These are phyloP conservation scores for Odontocolon sp. DNA, from an alignment of 2,888 invertebrate genomes.

Conservation along the genomic window DNA sequence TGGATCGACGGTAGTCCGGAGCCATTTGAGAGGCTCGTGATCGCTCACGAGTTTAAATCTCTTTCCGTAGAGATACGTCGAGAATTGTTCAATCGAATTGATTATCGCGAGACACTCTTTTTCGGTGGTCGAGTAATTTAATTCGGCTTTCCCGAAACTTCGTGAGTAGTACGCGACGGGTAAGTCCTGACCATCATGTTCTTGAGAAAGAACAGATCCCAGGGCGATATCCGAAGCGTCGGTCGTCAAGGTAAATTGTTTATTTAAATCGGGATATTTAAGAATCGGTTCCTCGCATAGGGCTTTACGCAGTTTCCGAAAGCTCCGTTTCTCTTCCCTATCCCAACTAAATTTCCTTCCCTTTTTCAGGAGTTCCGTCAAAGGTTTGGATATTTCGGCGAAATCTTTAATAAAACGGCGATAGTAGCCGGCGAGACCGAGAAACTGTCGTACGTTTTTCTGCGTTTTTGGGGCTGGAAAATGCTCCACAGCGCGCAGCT, in stretches of 20 bases:
- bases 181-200: slow-evolving; percentile 63
- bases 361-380: slow-evolving; percentile 21
- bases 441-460: slow-evolving; percentile 36
- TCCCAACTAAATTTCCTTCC: slow-evolving; percentile 58
- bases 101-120: slow-evolving; percentile 45
- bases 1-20: slow-evolving; percentile 3
- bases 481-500: slow-evolving; percentile 14
- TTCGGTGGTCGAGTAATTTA: slow-evolving; percentile 44
- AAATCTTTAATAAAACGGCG: slow-evolving; percentile 43
- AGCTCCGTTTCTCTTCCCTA: slow-evolving; percentile 28
- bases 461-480: slow-evolving; percentile 24
- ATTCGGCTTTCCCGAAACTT: slow-evolving; percentile 31
- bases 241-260: slow-evolving; percentile 69
- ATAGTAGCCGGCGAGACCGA: slow-evolving; percentile 51
- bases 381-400: slow-evolving; percentile 45
- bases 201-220: slow-evolving; percentile 70
- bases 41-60: slow-evolving; percentile 35
- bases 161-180: slow-evolving; percentile 56
- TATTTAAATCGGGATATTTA: slow-evolving; percentile 70
- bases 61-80: slow-evolving; percentile 37
- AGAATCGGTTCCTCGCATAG: slow-evolving; percentile 28
- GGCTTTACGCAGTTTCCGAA: slow-evolving; percentile 13
- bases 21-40: slow-evolving; percentile 27
- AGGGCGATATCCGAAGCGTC: slow-evolving; percentile 72
- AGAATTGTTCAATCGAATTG: slow-evolving; percentile 39